phyloP scores from a whole-genome alignment of 2,888 invertebrate species.

The Heterodera filipjevi region DNA sequence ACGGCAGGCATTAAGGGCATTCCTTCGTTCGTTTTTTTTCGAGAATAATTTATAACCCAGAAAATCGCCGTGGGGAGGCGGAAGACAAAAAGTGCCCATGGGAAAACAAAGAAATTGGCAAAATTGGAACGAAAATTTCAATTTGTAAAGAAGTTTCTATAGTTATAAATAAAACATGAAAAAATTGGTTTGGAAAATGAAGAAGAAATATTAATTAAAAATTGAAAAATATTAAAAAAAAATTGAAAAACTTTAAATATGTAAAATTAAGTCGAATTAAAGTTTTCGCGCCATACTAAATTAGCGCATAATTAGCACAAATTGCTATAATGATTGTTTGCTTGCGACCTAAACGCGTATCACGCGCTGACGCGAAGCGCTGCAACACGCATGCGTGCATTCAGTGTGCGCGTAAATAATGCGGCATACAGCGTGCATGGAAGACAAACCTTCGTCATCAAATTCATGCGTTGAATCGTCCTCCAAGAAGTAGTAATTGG shows the following conservation, averaged over 20 bases:
- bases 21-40: neutral
- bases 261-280: neutral
- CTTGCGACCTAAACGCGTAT: too few relatives aligned
- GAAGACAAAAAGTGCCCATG: neutral
- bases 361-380: too few relatives aligned
- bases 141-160: neutral
- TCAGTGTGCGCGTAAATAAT: neutral
- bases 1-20: neutral
- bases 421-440: neutral
- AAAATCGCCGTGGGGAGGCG: neutral
- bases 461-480: conserved; percentile 63
- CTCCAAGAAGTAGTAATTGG: conserved; percentile 62
- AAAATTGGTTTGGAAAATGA: too few relatives aligned
- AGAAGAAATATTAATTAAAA: neutral
- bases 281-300: too few relatives aligned
- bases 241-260: neutral
- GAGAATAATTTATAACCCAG: neutral
- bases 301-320: too few relatives aligned
- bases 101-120: neutral
- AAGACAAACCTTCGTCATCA: conserved; percentile 53
- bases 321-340: too few relatives aligned
- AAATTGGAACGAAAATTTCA: neutral
- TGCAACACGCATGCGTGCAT: neutral
- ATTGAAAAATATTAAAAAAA: neutral
- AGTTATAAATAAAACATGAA: neutral